Evolutionary conservation across 2,888 invertebrate species (phyloP).

Genomic region (Megaustenia siamemsis): DNA sequence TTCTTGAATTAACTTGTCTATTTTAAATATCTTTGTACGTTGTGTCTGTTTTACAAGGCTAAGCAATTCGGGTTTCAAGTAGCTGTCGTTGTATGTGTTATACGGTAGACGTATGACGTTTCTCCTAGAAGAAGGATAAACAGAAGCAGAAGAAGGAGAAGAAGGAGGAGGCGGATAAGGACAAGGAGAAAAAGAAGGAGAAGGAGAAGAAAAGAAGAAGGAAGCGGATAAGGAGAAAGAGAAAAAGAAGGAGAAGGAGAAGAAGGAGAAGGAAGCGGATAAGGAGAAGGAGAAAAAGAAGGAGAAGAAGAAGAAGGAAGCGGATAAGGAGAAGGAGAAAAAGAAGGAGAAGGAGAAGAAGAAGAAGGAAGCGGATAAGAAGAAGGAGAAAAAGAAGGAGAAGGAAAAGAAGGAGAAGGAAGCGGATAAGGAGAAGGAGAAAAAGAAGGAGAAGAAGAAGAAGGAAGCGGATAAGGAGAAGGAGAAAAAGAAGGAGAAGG

Average conservation of each 20-base stretch:
- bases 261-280: neutral
- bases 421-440: neutral
- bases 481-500: neutral
- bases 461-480: neutral
- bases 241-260: neutral
- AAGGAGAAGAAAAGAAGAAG: neutral
- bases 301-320: neutral
- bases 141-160: no score
- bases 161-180: no score
- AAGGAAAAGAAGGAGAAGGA: neutral
- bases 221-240: neutral
- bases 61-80: no score
- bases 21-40: no score
- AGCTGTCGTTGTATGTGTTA: no score
- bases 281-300: neutral
- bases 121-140: no score
- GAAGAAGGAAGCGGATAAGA: neutral
- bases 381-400: neutral
- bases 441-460: neutral
- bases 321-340: neutral
- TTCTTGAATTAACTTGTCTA: no score
- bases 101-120: no score
- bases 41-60: no score
- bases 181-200: neutral
- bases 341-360: neutral